Base-by-base conservation (phyloP, 2,113 vertebrate species). In the Chinchilla lanigera region DNA sequence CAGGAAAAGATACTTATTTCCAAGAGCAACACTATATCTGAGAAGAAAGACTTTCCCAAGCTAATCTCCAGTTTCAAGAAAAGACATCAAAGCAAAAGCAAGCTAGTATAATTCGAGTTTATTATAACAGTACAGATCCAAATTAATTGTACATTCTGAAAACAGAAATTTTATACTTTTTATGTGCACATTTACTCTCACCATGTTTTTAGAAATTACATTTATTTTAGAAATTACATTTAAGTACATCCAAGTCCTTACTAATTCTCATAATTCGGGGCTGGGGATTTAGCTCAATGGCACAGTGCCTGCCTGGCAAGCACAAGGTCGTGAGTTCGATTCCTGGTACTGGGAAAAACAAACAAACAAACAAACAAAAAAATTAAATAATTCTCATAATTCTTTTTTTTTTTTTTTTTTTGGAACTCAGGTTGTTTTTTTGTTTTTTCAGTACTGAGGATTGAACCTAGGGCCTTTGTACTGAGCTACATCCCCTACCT, bases 31-130 rank as follows among this genome's bases (percentile, higher is more conserved):
- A 44, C 38, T 44, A 71, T 8, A 58, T 86, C 86, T 93, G 58
- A 94, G 71, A 93, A 89, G 86, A 71, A 97, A 96, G 61, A n/a
- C 44, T 92, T 96, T 93, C 35, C 35, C 50, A 44, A 78, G 8
- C 9, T 94, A 44, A 83, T 86, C 54, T 89, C 52, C 52, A 75
- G 5, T 90, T 93, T 96, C 16, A 86, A 90, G 71, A 91, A 90
- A 93, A 86, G 26, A 80, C 54, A 67, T 73, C 41, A 89, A 73
- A 89, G 41, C 78, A 86, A 94, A 86, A 86, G 6, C 12, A 90
- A 80, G 67, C 9, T 58, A 86, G 0, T 80, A n/a, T 88, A 89
- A 89, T 71, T 96, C 11, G 56, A 77, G 30, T 90, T 82, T 86
- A 81, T 83, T 83, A 63, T 82, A 63, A 93, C 58, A 77, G 44